Evolutionary conservation across 2,888 invertebrate genomes (phyloP).

Genomic region (Blastobasis adustella): DNA sequence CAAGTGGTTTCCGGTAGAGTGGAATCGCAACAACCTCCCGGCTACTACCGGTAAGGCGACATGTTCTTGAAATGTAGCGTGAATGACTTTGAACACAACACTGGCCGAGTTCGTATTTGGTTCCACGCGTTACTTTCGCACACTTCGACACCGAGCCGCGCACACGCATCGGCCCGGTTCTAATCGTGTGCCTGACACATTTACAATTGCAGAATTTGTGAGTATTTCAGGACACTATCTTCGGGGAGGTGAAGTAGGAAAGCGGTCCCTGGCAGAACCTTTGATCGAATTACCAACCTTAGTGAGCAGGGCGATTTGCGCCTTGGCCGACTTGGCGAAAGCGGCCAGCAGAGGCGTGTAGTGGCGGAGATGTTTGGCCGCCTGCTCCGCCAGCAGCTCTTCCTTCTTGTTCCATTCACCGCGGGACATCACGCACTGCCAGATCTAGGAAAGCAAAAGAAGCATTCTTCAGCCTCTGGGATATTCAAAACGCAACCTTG

Average conservation of each 20-base stretch:
- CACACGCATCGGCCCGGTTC: slow-evolving; percentile 23
- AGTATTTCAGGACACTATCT: too few relatives aligned
- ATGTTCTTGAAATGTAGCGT: not conserved
- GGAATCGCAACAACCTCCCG: too few relatives aligned
- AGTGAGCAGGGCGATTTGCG: slow-evolving; percentile 90
- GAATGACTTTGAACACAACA: not conserved
- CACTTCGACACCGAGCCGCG: slow-evolving; percentile 35
- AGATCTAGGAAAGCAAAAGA: slow-evolving; percentile 75
- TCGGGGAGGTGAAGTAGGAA: too few relatives aligned
- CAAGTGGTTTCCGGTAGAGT: too few relatives aligned
- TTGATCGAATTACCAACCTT: slow-evolving; percentile 60
- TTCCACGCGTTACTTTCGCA: slow-evolving; percentile 21
- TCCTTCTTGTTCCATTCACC: slow-evolving; percentile 99
- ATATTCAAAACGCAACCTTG: not conserved
- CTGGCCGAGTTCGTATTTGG: not conserved
- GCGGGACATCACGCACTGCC: slow-evolving; percentile 95
- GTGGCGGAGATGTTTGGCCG: slow-evolving; percentile 89
- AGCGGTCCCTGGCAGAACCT: too few relatives aligned
- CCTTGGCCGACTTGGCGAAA: slow-evolving; percentile 88
- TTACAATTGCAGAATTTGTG: too few relatives aligned
- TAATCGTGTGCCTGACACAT: slow-evolving; percentile 27
- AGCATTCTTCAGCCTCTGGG: slow-evolving; percentile 1
- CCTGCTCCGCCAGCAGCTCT: slow-evolving; percentile 96
- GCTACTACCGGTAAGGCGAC: too few relatives aligned
- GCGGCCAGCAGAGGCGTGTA: slow-evolving; percentile 91